phyloP scores from a whole-genome alignment of 2,113 vertebrate genomes.

The Holacanthus passer region DNA sequence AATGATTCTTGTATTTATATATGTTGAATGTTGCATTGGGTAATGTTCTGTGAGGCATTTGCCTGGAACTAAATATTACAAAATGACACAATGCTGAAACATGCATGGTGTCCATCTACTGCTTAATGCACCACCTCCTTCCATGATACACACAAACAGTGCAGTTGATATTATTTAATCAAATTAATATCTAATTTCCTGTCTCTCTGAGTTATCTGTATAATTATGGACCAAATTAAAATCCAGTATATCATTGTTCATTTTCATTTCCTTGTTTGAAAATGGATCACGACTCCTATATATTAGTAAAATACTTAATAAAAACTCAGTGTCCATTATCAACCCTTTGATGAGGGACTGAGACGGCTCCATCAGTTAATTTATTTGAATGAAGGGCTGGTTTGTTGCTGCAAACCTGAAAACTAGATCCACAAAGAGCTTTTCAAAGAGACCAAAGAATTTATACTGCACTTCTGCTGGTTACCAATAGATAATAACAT shows the following conservation, averaged over 20 bases:
- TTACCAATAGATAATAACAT: background rate
- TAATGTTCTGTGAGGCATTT: too few species aligned
- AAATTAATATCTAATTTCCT: too few species aligned
- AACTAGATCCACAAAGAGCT: background rate
- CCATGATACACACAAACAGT: too few species aligned
- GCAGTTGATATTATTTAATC: too few species aligned
- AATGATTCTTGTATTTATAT: too few species aligned
- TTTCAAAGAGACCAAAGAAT: background rate
- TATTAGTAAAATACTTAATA: background rate
- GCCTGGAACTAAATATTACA: too few species aligned
- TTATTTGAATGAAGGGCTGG: background rate
- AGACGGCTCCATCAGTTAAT: background rate
- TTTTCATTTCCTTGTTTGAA: conserved; percentile 37
- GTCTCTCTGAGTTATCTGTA: background rate
- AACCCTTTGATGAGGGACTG: background rate
- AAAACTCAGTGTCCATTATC: background rate
- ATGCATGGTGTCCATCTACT: too few species aligned
- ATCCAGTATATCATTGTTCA: background rate
- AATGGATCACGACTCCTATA: background rate
- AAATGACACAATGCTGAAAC: too few species aligned
- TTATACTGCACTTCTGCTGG: background rate
- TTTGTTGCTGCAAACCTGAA: background rate
- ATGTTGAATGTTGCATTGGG: too few species aligned
- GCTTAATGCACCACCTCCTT: too few species aligned
- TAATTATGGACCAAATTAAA: background rate